A percentile compares a stretch with the other conserved stretches of the same genome.
phyloP scores from a whole-genome alignment of 2,113 vertebrate species.

The Neolamprologus cancellatus region DNA sequence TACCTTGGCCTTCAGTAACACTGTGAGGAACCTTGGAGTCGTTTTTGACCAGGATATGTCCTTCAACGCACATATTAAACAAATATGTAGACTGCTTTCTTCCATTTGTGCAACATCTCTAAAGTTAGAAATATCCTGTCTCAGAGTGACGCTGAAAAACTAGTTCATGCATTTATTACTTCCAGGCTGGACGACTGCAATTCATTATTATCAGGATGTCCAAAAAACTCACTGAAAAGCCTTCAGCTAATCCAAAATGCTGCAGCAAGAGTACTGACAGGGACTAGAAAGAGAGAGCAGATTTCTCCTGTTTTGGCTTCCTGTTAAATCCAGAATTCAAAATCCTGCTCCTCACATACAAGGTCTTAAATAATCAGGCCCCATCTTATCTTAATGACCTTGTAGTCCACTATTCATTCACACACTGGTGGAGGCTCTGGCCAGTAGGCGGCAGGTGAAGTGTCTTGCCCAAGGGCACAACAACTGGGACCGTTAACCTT shows the following conservation, averaged over 20 bases:
- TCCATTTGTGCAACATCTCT: neutral
- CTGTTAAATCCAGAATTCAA: neutral
- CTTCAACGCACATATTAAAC: neutral
- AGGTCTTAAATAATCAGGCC: neutral
- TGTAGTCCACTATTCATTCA: neutral
- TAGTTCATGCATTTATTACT: neutral
- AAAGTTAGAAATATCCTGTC: too few species aligned
- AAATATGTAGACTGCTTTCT: neutral
- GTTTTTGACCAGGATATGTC: neutral
- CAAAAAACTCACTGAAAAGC: rapidly evolving
- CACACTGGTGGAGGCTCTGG: neutral
- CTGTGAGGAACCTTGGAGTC: neutral
- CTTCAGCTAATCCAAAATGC: neutral
- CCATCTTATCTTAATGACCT: neutral
- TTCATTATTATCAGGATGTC: neutral
- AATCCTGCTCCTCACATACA: neutral
- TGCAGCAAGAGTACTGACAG: neutral
- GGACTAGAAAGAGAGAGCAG: neutral
- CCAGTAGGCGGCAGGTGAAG: neutral
- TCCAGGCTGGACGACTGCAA: neutral
- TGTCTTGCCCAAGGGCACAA: neutral
- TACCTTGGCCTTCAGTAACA: too few species aligned
- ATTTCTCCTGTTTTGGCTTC: neutral
- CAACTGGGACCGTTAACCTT: neutral
- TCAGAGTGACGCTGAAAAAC: neutral